Base-by-base conservation (phyloP, 2,888 invertebrate species). In the Mythimna impura region DNA sequence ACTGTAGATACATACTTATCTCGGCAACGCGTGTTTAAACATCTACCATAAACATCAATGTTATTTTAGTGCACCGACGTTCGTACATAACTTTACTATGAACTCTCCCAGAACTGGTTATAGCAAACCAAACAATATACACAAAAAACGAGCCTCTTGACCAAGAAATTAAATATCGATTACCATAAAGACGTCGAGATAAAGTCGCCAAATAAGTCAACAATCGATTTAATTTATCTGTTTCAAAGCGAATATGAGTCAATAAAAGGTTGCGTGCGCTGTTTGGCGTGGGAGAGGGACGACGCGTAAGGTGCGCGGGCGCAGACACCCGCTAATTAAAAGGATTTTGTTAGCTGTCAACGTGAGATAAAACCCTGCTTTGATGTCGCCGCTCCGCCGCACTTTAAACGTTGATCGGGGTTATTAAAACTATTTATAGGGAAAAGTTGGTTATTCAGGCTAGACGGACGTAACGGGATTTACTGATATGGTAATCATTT, bases 341-440 rank as follows among this genome's bases (percentile, higher is more conserved):
- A 94, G 94, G 95, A 95, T 95, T 96, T 95, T 95, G 95, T 96
- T 91, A 95, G 93, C 94, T 95, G 96, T 96, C 96, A 95, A 93
- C 92, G 88, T 80, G 86, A 93, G 96, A 96, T 95, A 95, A 94
- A 87, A 85, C 85, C 80, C 78, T 57, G 81, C 93, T 95, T 95
- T 96, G 91, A 94, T 83, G 88, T 83, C 86, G 88, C 94, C 95
- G 94, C 90, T 78, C 81, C 79, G 76, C 77, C 79, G 83, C 83
- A 83, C 85, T 84, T 86, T 86, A 84, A 84, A 73, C 84, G 78
- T 78, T 78, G 76, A 85, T 84, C 82, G 71, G 75, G 84, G 85
- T 83, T 84, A 84, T 84, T 85, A 79, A 81, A 81, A 78, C 84
- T 86, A 86, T 86, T 84, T 83, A 87, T 86, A 81, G 77, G 74